phyloP scores from a whole-genome alignment of 2,797 vertebrate species.

The Ataeniobius toweri region DNA sequence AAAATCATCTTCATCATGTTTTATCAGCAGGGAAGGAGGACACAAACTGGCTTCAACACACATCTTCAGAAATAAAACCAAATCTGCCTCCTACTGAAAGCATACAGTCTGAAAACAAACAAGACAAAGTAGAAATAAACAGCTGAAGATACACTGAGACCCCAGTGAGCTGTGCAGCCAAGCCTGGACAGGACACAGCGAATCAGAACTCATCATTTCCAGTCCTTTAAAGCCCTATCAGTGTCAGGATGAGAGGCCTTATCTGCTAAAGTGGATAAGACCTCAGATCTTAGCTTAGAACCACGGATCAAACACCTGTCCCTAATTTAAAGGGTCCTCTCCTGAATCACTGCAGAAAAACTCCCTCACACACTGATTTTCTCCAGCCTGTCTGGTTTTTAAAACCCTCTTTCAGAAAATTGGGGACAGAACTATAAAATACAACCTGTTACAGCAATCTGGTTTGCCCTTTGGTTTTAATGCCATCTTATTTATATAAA shows the following conservation, averaged over 20 bases:
- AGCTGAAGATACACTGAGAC: background rate
- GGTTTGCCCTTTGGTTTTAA: background rate
- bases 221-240: background rate
- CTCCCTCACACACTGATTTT: background rate
- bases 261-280: background rate
- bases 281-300: constrained; percentile 5
- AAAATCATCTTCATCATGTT: background rate
- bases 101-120: background rate
- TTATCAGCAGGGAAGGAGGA: background rate
- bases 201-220: background rate
- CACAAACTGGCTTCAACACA: background rate
- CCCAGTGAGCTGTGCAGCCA: background rate
- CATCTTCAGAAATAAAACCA: background rate
- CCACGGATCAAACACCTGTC: background rate
- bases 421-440: background rate
- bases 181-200: background rate
- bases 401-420: background rate
- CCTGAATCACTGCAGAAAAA: background rate
- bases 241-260: background rate
- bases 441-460: background rate
- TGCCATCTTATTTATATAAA: background rate
- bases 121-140: background rate
- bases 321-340: background rate
- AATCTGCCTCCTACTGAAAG: background rate
- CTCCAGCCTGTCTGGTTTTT: background rate